These are phyloP conservation scores for Ibycter americanus DNA, from an alignment of 2,797 vertebrate species.

Conservation along the genomic window DNA sequence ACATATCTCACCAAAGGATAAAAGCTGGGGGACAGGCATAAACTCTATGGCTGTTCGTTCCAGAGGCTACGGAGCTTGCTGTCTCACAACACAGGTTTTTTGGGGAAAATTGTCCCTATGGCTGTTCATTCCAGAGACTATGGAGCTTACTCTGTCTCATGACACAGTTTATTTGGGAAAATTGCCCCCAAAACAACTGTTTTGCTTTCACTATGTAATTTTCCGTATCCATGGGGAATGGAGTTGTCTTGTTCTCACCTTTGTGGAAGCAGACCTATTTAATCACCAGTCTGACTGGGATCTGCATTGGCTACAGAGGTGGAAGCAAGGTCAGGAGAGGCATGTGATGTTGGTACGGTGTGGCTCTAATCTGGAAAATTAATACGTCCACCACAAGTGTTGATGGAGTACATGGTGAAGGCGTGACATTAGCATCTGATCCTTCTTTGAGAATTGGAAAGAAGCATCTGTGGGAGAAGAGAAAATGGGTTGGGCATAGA, in stretches of 20 bases:
- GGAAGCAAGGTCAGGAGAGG: background rate
- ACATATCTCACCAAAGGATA: background rate
- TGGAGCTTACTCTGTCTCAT: background rate
- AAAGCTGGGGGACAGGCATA: background rate
- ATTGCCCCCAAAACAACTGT: background rate
- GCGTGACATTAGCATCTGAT: background rate
- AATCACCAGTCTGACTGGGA: background rate
- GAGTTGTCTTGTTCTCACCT: background rate
- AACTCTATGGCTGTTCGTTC: background rate
- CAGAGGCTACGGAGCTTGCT: background rate
- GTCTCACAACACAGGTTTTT: background rate
- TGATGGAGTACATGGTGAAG: background rate
- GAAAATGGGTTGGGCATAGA: background rate
- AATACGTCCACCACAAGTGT: background rate
- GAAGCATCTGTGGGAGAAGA: background rate
- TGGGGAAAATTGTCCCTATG: fast-evolving
- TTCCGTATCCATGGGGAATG: background rate
- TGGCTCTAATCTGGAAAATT: background rate
- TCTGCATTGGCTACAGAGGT: background rate
- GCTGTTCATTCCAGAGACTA: background rate
- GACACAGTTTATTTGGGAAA: fast-evolving
- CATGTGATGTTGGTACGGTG: background rate
- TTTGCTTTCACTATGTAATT: background rate
- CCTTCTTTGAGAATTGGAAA: background rate
- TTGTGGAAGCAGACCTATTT: background rate